Conservation (phyloP, 1,140 invertebrate genomes). For the Hestina assimilis region DNA sequence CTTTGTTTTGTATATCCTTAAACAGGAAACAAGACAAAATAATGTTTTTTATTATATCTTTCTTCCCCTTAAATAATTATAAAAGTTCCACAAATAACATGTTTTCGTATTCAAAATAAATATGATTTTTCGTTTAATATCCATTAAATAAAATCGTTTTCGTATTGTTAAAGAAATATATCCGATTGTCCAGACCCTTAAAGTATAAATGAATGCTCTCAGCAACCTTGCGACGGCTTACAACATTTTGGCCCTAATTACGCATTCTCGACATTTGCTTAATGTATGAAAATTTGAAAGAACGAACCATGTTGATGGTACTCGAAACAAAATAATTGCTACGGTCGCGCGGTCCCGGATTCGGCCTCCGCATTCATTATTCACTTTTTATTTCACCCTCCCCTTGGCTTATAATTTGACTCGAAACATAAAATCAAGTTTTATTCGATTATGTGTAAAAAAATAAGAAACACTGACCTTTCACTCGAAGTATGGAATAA, state of each 20-base stretch:
- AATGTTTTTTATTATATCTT: too few species aligned
- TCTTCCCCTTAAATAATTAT: too few species aligned
- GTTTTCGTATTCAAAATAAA: too few species aligned
- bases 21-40: too few species aligned
- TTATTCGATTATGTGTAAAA: slow-evolving; percentile 73
- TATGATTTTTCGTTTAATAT: not conserved
- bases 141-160: not conserved
- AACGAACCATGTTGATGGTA: slow-evolving; percentile 76
- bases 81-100: too few species aligned
- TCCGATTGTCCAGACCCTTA: slow-evolving; percentile 52
- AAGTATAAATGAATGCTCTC: slow-evolving; percentile 56
- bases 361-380: slow-evolving; percentile 74
- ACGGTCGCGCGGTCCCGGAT: slow-evolving; percentile 70
- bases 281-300: slow-evolving; percentile 78
- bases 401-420: slow-evolving; percentile 76
- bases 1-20: too few species aligned
- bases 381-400: slow-evolving; percentile 75
- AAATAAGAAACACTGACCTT: slow-evolving; percentile 60
- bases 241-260: slow-evolving; percentile 73
- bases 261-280: slow-evolving; percentile 76
- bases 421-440: slow-evolving; percentile 78
- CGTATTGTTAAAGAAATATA: slow-evolving; percentile 33
- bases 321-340: slow-evolving; percentile 78
- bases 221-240: slow-evolving; percentile 56
- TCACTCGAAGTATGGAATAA: slow-evolving; percentile 55